phyloP scores from a whole-genome alignment of 2,888 invertebrate species.

The Chymomyza procnemis region DNA sequence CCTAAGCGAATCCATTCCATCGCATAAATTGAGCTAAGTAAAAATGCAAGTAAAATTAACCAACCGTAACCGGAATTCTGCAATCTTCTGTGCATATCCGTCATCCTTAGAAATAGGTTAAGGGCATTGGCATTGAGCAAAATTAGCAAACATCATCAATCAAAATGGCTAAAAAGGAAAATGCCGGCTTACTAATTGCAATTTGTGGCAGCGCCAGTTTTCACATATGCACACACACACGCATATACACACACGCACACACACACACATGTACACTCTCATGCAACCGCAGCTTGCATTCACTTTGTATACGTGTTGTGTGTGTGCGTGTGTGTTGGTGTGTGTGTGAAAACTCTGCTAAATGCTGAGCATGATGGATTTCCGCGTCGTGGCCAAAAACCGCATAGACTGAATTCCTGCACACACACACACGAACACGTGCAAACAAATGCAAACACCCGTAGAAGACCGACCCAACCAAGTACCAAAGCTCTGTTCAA shows the following conservation, averaged over 20 bases:
- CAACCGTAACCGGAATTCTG: neutral
- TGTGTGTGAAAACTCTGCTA: constrained; percentile 14
- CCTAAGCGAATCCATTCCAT: too few species aligned
- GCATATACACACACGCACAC: constrained; percentile 15
- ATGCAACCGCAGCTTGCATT: neutral
- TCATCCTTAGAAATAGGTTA: neutral
- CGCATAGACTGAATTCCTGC: constrained; percentile 20
- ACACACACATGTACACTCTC: constrained; percentile 12
- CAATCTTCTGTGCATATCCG: neutral
- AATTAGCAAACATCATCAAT: constrained; percentile 23
- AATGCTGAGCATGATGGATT: constrained; percentile 24
- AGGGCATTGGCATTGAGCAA: neutral
- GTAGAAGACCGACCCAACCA: neutral
- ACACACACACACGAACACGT: neutral
- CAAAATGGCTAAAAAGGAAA: constrained; percentile 42
- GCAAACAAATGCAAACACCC: neutral
- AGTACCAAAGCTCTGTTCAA: neutral
- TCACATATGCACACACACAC: neutral
- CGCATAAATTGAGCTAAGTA: neutral
- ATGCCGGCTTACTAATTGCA: constrained; percentile 47
- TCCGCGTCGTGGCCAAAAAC: constrained; percentile 19
- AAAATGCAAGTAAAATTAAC: neutral
- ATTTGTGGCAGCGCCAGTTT: constrained; percentile 30
- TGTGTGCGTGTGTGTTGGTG: neutral
- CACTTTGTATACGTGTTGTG: constrained; percentile 9